Conservation (phyloP, 2,888 invertebrate genomes). For the Drosophila subsilvestris region DNA sequence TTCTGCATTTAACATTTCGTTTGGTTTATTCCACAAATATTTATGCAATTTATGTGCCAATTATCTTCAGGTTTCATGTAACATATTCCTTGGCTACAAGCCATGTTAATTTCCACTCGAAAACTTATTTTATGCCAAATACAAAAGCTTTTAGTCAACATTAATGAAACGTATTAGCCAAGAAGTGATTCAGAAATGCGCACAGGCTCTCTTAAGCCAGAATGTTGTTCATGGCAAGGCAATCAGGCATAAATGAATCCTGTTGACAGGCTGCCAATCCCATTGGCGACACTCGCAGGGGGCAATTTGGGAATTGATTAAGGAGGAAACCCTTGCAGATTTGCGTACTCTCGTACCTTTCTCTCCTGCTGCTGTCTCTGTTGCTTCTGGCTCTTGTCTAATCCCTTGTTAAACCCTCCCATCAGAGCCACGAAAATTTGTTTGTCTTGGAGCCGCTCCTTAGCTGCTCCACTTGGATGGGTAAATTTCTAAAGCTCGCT, state of each 20-base stretch:
- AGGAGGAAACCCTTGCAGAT: neutral
- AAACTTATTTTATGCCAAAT: neutral
- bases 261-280: neutral
- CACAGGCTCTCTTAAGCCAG: neutral
- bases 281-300: neutral
- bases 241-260: slow-evolving; percentile 6
- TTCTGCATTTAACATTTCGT: too few species aligned
- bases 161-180: neutral
- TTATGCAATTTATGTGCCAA: too few species aligned
- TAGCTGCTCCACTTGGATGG: slow-evolving; percentile 34
- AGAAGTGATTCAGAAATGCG: neutral
- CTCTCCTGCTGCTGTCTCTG: neutral
- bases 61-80: too few species aligned
- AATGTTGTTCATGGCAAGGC: slow-evolving; percentile 7
- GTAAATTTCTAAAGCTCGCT: slow-evolving; percentile 47
- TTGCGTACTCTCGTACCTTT: neutral
- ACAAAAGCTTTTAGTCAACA: neutral
- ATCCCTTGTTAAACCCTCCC: slow-evolving; percentile 18
- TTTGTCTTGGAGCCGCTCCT: slow-evolving; percentile 26
- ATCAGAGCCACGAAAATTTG: slow-evolving; percentile 27
- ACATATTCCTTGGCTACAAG: too few species aligned
- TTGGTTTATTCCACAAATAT: too few species aligned
- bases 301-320: neutral
- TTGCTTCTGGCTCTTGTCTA: neutral
- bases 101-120: neutral